Conservation (phyloP, 2,797 vertebrate species). For the Petrocephalus schoutedeni region DNA sequence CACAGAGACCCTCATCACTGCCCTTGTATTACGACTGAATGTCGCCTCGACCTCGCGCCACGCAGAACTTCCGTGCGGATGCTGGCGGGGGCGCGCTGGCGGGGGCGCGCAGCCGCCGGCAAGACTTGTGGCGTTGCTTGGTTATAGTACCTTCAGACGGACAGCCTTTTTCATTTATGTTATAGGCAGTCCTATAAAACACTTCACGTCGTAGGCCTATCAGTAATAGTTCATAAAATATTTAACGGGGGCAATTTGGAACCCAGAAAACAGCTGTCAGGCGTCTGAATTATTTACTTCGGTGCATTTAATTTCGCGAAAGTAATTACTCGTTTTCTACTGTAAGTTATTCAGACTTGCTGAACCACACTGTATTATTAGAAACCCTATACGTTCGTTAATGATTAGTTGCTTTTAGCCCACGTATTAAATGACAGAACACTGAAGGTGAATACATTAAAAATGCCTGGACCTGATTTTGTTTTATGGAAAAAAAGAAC, state of each 20-base stretch:
- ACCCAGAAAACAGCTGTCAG: slow-evolving; percentile 5
- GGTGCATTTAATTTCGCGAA: neutral
- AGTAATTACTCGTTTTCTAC: neutral
- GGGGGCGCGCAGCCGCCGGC: neutral
- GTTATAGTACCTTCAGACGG: neutral
- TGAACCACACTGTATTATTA: neutral
- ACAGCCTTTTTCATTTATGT: neutral
- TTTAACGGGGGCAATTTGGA: neutral
- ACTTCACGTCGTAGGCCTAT: neutral
- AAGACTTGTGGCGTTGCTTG: slow-evolving; percentile 3
- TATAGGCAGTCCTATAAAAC: neutral
- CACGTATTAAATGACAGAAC: neutral
- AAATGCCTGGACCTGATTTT: neutral
- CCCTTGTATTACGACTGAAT: neutral
- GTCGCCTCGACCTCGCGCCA: neutral
- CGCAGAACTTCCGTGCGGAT: neutral
- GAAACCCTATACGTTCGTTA: neutral
- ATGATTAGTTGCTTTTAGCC: neutral
- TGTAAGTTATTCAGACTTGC: neutral
- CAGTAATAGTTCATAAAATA: neutral
- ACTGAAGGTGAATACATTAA: neutral
- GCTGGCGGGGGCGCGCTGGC: neutral
- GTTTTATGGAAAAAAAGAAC: neutral
- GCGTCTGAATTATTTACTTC: slow-evolving; percentile 6
- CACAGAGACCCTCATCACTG: neutral